phyloP scores from a whole-genome alignment of 2,888 invertebrate species.

The Pteria penguin region DNA sequence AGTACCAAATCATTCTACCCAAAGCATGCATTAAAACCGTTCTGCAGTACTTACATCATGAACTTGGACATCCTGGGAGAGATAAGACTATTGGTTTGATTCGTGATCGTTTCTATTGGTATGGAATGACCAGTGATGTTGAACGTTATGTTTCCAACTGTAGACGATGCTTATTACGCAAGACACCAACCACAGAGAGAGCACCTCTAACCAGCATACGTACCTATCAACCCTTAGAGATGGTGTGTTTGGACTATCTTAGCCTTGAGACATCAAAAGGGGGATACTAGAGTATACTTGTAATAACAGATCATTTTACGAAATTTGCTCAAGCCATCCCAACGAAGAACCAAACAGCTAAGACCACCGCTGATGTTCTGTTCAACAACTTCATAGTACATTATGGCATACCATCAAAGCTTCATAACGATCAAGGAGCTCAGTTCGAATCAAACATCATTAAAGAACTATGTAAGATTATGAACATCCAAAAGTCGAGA shows the following conservation, averaged over 20 bases:
- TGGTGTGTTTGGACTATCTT: conserved; percentile 1
- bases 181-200: background rate
- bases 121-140: background rate
- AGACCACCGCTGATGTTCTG: background rate
- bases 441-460: background rate
- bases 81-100: background rate
- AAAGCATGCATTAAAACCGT: background rate
- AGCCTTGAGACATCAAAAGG: background rate
- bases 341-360: background rate
- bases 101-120: background rate
- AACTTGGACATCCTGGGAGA: background rate
- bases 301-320: background rate
- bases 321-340: background rate
- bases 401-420: background rate
- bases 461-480: background rate
- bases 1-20: background rate
- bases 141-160: background rate
- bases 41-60: background rate
- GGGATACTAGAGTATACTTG: background rate
- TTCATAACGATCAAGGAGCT: background rate
- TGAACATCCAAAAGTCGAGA: background rate
- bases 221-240: background rate
- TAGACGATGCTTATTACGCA: background rate
- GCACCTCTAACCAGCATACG: background rate
- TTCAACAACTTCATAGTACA: background rate